Conservation (phyloP, 2,113 vertebrate genomes). For the Pterocles gutturalis region DNA sequence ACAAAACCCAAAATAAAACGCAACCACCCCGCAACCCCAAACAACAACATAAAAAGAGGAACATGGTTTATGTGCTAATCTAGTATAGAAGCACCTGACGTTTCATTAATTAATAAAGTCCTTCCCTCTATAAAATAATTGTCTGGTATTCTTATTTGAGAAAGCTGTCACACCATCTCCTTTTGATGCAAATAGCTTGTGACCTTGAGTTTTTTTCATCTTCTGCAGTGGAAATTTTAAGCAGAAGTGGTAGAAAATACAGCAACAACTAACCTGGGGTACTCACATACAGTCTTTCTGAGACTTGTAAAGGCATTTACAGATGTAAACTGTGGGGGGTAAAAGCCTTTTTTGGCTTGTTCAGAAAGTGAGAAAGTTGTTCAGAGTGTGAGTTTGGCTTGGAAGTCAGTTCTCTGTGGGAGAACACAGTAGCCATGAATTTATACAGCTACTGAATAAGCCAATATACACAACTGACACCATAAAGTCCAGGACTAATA, state of each 20-base stretch:
- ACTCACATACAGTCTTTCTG: neutral
- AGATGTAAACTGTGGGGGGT: rapidly evolving
- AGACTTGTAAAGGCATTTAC: neutral
- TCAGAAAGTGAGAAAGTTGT: neutral
- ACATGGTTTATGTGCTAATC: rapidly evolving
- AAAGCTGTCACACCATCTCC: neutral
- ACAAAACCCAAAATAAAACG: neutral
- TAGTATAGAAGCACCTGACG: neutral
- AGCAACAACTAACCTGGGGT: neutral
- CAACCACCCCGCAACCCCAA: rapidly evolving
- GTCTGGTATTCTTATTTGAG: neutral
- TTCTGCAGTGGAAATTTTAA: neutral
- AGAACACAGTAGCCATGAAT: neutral
- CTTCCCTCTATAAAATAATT: neutral
- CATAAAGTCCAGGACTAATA: neutral
- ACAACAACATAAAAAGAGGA: neutral
- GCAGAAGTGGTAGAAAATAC: neutral
- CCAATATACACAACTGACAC: neutral
- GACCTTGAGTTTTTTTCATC: neutral
- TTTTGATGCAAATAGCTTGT: neutral
- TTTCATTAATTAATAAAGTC: neutral
- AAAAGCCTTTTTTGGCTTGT: neutral
- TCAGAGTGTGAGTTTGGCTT: neutral
- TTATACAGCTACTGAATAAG: neutral
- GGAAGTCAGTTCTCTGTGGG: neutral